phyloP scores from a whole-genome alignment of 1,140 invertebrate genomes.

The Grapholita molesta region DNA sequence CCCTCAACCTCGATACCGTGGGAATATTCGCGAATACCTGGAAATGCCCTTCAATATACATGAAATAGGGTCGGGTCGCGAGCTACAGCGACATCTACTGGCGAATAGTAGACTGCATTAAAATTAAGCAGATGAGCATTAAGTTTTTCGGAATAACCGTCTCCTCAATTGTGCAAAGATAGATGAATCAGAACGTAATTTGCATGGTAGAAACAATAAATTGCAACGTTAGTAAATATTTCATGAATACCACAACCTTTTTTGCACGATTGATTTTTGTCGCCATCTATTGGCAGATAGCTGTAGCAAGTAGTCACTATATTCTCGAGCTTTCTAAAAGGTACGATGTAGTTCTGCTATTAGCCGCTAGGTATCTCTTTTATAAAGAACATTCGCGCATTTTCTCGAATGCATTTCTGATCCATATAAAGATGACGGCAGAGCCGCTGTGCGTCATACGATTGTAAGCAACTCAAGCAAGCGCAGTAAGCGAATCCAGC shows the following conservation, averaged over 20 bases:
- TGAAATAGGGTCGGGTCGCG: neutral
- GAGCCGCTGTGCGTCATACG: neutral
- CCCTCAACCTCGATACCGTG: neutral
- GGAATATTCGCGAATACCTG: conserved; percentile 17
- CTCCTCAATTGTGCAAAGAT: neutral
- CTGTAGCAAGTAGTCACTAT: neutral
- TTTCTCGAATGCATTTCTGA: conserved; percentile 33
- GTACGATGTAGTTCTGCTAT: conserved; percentile 30
- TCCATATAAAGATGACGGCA: neutral
- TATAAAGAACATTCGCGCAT: neutral
- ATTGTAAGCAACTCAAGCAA: conserved; percentile 37
- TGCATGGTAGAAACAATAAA: neutral
- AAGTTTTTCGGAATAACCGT: neutral
- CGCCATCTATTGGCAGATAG: conserved; percentile 4
- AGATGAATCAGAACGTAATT: neutral
- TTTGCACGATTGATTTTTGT: neutral
- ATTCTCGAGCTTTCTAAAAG: neutral
- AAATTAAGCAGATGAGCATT: neutral
- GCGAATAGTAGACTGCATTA: neutral
- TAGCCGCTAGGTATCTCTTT: conserved; percentile 31
- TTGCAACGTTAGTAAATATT: neutral
- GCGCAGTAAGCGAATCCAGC: conserved; percentile 14
- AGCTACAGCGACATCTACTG: neutral
- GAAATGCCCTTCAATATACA: neutral
- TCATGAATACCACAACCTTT: neutral